Evolutionary conservation across 2,888 invertebrate species (phyloP).

Genomic region (Incurvaria masculella): DNA sequence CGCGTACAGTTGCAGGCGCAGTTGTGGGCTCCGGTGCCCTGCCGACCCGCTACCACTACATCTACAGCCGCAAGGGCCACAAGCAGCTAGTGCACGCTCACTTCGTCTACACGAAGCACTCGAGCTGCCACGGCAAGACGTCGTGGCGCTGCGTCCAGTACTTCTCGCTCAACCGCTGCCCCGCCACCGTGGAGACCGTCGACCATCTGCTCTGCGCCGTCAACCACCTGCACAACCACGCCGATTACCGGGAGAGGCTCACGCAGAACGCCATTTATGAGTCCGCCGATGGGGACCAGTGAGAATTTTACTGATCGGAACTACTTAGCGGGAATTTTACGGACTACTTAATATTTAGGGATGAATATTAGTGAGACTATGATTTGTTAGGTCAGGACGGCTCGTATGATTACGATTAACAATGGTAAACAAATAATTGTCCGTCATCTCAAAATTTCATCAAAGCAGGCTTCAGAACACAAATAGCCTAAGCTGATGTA

Average conservation of each 20-base stretch:
- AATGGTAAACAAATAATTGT: too few species aligned
- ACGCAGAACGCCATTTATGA: slow-evolving; percentile 47
- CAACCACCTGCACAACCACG: slow-evolving; percentile 51
- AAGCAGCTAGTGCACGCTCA: slow-evolving; percentile 53
- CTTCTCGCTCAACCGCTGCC: slow-evolving; percentile 51
- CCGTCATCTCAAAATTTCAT: too few species aligned
- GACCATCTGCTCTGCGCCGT: slow-evolving; percentile 48
- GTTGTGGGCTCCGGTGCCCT: too few species aligned
- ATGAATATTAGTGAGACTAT: too few species aligned
- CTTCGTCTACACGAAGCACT: slow-evolving; percentile 53
- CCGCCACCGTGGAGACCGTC: slow-evolving; percentile 51
- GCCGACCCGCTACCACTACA: slow-evolving; percentile 47
- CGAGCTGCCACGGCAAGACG: slow-evolving; percentile 50
- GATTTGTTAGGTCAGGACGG: too few species aligned
- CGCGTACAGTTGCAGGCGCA: too few species aligned
- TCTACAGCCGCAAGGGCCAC: slow-evolving; percentile 52
- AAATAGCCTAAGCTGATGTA: too few species aligned
- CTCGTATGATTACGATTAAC: too few species aligned
- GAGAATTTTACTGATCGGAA: too few species aligned
- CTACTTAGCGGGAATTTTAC: too few species aligned
- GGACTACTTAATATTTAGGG: too few species aligned
- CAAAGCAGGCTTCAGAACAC: too few species aligned
- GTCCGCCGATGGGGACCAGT: slow-evolving; percentile 17
- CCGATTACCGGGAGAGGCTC: slow-evolving; percentile 47
- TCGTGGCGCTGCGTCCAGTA: slow-evolving; percentile 54